Evolutionary conservation across 2,888 invertebrate genomes (phyloP), one percentile per base, ranked within the genome.

Genomic region (Oxyteleia sp.): DNA sequence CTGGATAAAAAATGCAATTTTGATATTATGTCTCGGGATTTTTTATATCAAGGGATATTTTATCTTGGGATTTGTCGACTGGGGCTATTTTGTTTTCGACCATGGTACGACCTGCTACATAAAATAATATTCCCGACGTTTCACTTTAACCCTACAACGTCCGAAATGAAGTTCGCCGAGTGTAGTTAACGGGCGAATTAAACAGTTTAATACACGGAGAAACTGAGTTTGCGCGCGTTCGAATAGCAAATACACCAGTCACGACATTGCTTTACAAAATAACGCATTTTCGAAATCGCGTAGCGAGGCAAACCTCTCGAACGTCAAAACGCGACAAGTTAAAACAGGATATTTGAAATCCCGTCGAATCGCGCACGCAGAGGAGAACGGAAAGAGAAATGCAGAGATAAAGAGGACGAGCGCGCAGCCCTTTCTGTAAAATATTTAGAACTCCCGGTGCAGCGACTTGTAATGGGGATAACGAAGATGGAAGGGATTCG

Each of bases 401-500:
- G 68, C 38, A 26, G 55, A 29, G 69, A 64, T 41, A 64, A 53
- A 74, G 74, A 47, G 68, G 64, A 66, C 55, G 43, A 29, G 64
- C 66, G 71, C 71, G 10, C 3, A 74, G 49, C 47, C 78, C 43
- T 38, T 63, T 57, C 68, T 53, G 86, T 88, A 72, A 88, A 88
- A 88, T 87, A 88, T 88, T 87, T 85, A 86, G 84, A 75, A 83
- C 76, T 82, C 75, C 75, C 74, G 76, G 74, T 63, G 79, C 85
- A 78, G 79, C 78, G 84, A 69, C 85, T 86, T 84, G 84, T 87
- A 88, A 89, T 86, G 84, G 85, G 87, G 87, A 87, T 89, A 89
- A 90, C 88, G 88, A 90, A 89, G 89, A 89, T 86, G 87, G 75
- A 89, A 84, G 86, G 88, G 88, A 81, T 74, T 72, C 69, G 63